Evolutionary conservation across 1,140 invertebrate genomes (phyloP), one percentile per base, ranked within the genome.

Genomic region (Maconellicoccus hirsutus): DNA sequence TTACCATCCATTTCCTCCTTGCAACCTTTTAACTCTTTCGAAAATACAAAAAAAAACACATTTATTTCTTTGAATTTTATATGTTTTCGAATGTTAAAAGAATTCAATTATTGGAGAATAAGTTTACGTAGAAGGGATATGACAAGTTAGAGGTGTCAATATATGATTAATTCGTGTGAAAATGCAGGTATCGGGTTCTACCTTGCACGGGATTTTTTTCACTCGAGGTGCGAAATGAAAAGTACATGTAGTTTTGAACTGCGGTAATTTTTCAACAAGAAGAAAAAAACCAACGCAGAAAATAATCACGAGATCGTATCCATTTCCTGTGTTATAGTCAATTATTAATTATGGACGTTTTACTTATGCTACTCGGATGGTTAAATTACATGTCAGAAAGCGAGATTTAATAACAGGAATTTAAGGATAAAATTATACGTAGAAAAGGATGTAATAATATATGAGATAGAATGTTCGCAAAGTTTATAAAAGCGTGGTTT

Each of bases 1-100:
- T 66, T 66, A 66, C 61, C 61, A 66, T 66, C 61, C 61, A 66
- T 66, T 66, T 66, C 61, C 61, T 66, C 8, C 25, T 66, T 66
- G 19, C 61, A 12, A 66, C 61, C 61, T 66, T 66, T 26, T 66
- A 66, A 66, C 61, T 66, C 61, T 26, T 66, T 66, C 61, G 19
- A 23, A 66, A 26, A 23, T 66, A 19, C 16, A 16, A 25, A 66
- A 23, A 23, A 23, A 66, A 12, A 23, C 25, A 23, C 6, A 66
- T 25, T 10, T 14, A 23, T 66, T 25, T 25, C 61, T 66, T 25
- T 26, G 52, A n/a, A 59, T 19, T 59, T n/a, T 19, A 19, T 59
- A 6, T 25, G 59, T 25, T 22, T 66, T 66, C 25, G 8, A 14
- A 25, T 22, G 61, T 16, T 16, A 22, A 66, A 66, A 26, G 61